Conservation (phyloP, 2,888 invertebrate species). For the Deilephila elpenor region DNA sequence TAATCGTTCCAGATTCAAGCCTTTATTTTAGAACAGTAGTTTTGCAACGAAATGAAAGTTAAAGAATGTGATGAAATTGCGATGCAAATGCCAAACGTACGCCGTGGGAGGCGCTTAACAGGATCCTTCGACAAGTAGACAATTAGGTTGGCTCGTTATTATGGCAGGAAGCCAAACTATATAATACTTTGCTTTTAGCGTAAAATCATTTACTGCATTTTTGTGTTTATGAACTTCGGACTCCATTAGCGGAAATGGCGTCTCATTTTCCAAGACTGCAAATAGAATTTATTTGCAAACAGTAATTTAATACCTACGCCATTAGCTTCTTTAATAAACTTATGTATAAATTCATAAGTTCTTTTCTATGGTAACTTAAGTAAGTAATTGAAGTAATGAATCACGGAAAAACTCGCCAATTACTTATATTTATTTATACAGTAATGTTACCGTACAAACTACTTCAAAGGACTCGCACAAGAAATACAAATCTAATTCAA, state of each 20-base stretch:
- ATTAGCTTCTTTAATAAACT: too few relatives aligned
- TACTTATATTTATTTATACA: background rate
- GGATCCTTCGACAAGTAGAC: constrained; percentile 17
- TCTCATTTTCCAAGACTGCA: background rate
- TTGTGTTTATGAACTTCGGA: constrained; percentile 8
- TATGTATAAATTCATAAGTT: too few relatives aligned
- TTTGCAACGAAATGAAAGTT: constrained; percentile 39
- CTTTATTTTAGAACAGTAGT: constrained; percentile 42
- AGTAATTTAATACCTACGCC: background rate
- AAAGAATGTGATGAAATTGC: constrained; percentile 19
- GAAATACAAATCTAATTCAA: background rate
- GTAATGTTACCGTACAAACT: background rate
- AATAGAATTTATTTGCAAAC: background rate
- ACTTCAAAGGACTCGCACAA: background rate
- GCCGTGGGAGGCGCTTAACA: constrained; percentile 15
- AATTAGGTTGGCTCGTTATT: constrained; percentile 3
- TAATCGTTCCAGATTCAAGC: background rate
- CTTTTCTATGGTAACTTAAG: too few relatives aligned
- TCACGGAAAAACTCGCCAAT: too few relatives aligned
- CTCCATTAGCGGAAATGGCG: background rate
- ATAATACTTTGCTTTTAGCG: constrained; percentile 12
- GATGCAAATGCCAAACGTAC: background rate
- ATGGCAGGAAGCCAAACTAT: constrained; percentile 12
- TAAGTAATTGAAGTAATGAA: too few relatives aligned
- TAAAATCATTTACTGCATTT: constrained; percentile 9